Evolutionary conservation across 2,888 invertebrate genomes (phyloP).

Genomic region (Harpalus rufipes): DNA sequence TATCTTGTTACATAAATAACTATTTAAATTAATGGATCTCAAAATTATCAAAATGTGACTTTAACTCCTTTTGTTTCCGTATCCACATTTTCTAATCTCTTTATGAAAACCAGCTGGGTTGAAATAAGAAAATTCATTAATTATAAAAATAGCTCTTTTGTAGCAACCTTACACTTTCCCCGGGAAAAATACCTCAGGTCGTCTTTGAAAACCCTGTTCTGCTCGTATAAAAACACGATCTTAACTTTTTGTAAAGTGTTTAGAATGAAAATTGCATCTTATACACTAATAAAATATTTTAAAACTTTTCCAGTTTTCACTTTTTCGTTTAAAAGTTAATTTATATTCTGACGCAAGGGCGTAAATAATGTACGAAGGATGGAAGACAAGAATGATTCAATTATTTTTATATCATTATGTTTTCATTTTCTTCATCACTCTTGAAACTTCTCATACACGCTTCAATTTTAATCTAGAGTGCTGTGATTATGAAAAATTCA

Average conservation of each 20-base stretch:
- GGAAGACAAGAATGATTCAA: slow-evolving; percentile 44
- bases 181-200: background rate
- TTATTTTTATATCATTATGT: slow-evolving; percentile 48
- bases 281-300: slow-evolving; percentile 42
- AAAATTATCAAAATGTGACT: too few relatives aligned
- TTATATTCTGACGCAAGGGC: slow-evolving; percentile 26
- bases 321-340: slow-evolving; percentile 54
- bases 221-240: slow-evolving; percentile 9
- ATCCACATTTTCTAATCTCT: background rate
- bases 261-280: slow-evolving; percentile 46
- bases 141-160: background rate
- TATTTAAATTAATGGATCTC: too few relatives aligned
- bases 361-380: slow-evolving; percentile 27
- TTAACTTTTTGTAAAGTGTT: slow-evolving; percentile 34
- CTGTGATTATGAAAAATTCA: background rate
- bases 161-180: background rate
- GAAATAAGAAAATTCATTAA: background rate
- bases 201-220: background rate
- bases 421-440: slow-evolving; percentile 44
- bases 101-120: background rate
- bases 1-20: too few relatives aligned
- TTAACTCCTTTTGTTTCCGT: too few relatives aligned
- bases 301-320: slow-evolving; percentile 47
- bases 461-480: slow-evolving; percentile 18
- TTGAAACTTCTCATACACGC: background rate